Evolutionary conservation across 2,113 vertebrate genomes (phyloP), one percentile per base, ranked within the genome.

Genomic region (Chaenocephalus aceratus): DNA sequence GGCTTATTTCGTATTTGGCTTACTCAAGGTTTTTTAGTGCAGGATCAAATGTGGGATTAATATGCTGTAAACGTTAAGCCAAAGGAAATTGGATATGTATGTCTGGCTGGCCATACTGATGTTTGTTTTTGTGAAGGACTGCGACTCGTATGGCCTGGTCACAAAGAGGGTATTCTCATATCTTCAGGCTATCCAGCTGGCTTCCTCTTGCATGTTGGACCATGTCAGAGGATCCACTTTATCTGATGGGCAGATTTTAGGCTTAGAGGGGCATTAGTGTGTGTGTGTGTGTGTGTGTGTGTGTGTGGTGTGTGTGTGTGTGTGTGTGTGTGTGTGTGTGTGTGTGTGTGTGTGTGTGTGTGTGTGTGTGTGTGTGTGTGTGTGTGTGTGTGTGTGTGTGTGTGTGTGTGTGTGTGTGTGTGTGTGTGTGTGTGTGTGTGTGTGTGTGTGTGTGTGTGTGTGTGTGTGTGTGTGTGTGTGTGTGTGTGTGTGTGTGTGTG

Each of bases 81-180:
- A 79, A 79, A 75, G 85, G 92, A 93, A 94, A 93, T 93, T 90
- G 88, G 87, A 92, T 88, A 75, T 92, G 85, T 90, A 64, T 66
- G 80, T 86, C 61, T 86, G 88, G 76, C 80, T 80, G 78, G 83
- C 87, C 76, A 61, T 84, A 81, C 86, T 65, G 54, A 21, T 86
- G 88, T 93, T 93, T 92, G 79, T 89, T 90, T 91, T 84, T 80
- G 84, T 87, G 64, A 77, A 78, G 80, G 83, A 91, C 79, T 77
- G 70, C 8, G 79, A 86, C 83, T 88, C 78, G 70, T 76, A 77
- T 67, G 81, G 74, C 79, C 77, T 21, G 79, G 79, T 85, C 87
- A 90, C 85, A 90, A 82, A 85, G 69, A 88, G 67, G 75, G 64
- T 69, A 86, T 88, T 91, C 75, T 70, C 84, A 75, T 84, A 65